phyloP scores from a whole-genome alignment of 2,888 invertebrate genomes.

The Pseudoips prasinana region DNA sequence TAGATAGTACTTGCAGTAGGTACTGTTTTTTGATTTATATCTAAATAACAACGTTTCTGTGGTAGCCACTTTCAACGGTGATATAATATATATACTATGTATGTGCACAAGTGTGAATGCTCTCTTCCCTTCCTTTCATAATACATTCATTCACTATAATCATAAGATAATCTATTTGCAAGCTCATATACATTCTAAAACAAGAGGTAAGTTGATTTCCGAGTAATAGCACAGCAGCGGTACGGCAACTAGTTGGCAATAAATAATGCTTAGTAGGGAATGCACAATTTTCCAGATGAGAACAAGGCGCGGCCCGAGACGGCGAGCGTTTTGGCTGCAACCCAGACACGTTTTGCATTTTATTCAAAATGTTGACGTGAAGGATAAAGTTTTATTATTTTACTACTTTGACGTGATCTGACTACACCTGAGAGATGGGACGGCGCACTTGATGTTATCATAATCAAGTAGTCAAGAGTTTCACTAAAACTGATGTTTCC shows the following conservation, averaged over 20 bases:
- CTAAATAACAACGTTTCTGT: no score
- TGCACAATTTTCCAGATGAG: conserved; percentile 35
- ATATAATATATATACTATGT: no score
- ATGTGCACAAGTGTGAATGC: no score
- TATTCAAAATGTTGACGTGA: conserved; percentile 79
- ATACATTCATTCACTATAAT: no score
- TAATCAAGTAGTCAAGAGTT: conserved; percentile 5
- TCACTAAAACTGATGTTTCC: conserved; percentile 25
- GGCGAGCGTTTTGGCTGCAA: conserved; percentile 68
- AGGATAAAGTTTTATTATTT: conserved; percentile 81
- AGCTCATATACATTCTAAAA: conserved; percentile 10
- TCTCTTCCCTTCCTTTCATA: no score
- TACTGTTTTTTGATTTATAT: no score
- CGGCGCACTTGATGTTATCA: conserved; percentile 18
- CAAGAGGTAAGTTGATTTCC: conserved; percentile 30
- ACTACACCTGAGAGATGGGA: conserved; percentile 53
- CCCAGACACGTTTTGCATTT: conserved; percentile 80
- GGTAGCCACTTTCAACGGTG: no score
- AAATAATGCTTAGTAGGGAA: conserved; percentile 33
- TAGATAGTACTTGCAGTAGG: no score
- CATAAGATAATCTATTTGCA: no score
- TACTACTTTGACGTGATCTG: conserved; percentile 75
- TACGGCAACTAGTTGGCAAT: conserved; percentile 26
- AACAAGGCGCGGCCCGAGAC: conserved; percentile 34
- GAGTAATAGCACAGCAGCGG: conserved; percentile 24